These are phyloP conservation scores for Clytia hemisphaerica DNA, from an alignment of 30 jellyfish, hydroid and myxozoan genomes.

Conservation along the genomic window DNA sequence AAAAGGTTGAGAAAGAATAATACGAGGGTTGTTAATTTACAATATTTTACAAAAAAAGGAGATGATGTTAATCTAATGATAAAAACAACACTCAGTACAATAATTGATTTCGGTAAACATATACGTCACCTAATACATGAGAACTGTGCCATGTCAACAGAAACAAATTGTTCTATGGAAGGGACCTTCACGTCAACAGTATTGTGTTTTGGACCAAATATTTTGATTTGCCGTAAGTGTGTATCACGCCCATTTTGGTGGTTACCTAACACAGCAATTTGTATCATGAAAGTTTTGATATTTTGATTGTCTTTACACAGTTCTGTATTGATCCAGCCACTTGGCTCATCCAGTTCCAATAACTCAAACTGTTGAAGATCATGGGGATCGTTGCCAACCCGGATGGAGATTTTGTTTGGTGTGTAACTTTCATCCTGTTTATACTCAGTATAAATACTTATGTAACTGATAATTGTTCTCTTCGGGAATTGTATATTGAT, in stretches of 20 bases:
- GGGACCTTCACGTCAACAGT: constrained; percentile 12
- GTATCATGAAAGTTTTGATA: constrained; percentile 86
- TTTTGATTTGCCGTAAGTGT: constrained; percentile 75
- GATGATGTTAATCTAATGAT: no score
- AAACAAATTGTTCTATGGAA: constrained; percentile 14
- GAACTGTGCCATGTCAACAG: not conserved
- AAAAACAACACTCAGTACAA: no score
- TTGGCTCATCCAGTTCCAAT: constrained; percentile 84
- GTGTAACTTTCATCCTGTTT: constrained; percentile 98
- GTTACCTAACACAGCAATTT: constrained; percentile 82
- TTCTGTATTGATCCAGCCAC: constrained; percentile 92
- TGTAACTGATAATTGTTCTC: constrained; percentile 66
- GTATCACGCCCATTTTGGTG: constrained; percentile 99
- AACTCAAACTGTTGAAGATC: constrained; percentile 83
- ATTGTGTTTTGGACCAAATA: constrained; percentile 73
- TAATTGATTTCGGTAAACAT: no score
- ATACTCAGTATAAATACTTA: constrained; percentile 83
- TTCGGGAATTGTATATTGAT: constrained; percentile 75
- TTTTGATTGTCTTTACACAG: constrained; percentile 49
- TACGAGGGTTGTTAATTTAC: no score
- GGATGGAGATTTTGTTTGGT: constrained; percentile 83
- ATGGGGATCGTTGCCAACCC: constrained; percentile 92
- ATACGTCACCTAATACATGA: constrained; percentile 9
- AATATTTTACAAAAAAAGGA: no score
- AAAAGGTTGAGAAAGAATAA: no score